Conservation (phyloP, 2,113 vertebrate species). For the Heterochromis multidens region DNA sequence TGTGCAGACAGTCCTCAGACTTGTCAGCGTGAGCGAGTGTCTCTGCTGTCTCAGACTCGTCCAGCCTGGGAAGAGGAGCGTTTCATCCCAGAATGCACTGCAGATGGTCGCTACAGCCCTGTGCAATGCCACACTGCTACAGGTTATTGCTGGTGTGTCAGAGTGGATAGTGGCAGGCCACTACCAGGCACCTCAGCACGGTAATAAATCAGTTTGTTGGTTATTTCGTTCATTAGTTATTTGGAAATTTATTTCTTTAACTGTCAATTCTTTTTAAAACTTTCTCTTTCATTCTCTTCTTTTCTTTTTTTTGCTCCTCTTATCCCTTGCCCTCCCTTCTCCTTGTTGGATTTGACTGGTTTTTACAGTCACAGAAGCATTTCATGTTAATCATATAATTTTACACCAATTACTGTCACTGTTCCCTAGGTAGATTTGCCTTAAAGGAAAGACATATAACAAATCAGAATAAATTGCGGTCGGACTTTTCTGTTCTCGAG, state of each 20-base stretch:
- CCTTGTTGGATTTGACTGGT: not conserved
- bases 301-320: not conserved
- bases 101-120: slow-evolving; percentile 83
- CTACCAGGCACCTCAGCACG: slow-evolving; percentile 84
- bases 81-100: slow-evolving; percentile 85
- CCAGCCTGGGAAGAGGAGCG: slow-evolving; percentile 77
- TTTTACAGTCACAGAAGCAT: not conserved
- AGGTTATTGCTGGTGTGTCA: slow-evolving; percentile 88
- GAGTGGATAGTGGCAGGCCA: slow-evolving; percentile 83
- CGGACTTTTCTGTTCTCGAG: not conserved
- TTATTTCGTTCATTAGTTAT: not conserved
- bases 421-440: not conserved
- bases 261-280: not conserved
- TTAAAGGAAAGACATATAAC: not conserved
- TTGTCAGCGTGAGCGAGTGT: slow-evolving; percentile 83
- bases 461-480: not conserved
- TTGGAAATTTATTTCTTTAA: not conserved
- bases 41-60: slow-evolving; percentile 76
- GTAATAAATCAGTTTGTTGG: slow-evolving; percentile 47
- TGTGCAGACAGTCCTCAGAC: slow-evolving; percentile 54
- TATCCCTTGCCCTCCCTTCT: too few species aligned
- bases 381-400: not conserved
- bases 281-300: not conserved
- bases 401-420: not conserved
- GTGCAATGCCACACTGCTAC: slow-evolving; percentile 85